These are phyloP conservation scores for Notolabrus celidotus DNA, from an alignment of 2,797 vertebrate species.

Conservation along the genomic window DNA sequence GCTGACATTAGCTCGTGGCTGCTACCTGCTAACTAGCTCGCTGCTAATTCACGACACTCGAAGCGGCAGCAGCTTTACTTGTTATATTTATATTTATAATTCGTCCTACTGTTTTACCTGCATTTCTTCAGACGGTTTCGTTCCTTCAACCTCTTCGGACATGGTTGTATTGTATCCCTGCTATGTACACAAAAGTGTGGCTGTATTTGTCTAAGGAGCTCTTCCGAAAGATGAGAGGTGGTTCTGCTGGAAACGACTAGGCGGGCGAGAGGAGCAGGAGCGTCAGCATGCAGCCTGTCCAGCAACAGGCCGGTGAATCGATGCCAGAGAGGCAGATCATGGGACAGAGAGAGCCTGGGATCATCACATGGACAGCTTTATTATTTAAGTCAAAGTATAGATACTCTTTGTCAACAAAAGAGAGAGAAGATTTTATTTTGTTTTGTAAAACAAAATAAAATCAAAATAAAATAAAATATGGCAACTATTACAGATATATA, in stretches of 20 bases:
- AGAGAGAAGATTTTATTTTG: too few species aligned
- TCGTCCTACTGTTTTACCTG: slow-evolving; percentile 81
- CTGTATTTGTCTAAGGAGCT: slow-evolving; percentile 11
- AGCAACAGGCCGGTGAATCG: slow-evolving; percentile 63
- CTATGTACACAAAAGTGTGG: slow-evolving; percentile 8
- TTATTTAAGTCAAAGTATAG: too few species aligned
- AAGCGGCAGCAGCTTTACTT: neutral
- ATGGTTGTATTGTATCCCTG: slow-evolving; percentile 68
- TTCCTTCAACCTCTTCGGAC: slow-evolving; percentile 88
- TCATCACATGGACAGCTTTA: neutral
- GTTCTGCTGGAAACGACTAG: slow-evolving; percentile 16
- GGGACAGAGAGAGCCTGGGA: neutral
- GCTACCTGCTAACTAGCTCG: slow-evolving; percentile 64
- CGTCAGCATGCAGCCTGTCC: slow-evolving; percentile 43
- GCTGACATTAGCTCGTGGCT: slow-evolving; percentile 12
- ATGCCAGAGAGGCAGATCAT: slow-evolving; percentile 55
- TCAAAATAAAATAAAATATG: too few species aligned
- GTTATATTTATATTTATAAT: neutral
- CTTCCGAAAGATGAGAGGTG: slow-evolving; percentile 17
- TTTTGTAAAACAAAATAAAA: too few species aligned
- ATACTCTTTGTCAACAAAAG: too few species aligned
- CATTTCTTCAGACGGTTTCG: slow-evolving; percentile 87
- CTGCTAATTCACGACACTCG: slow-evolving; percentile 18
- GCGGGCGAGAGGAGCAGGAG: slow-evolving; percentile 42
- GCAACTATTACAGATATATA: too few species aligned